Percentiles rank a stretch among this genome's conserved stretches.
phyloP scores from a whole-genome alignment of 1,140 invertebrate genomes.

The Pinna nobilis region DNA sequence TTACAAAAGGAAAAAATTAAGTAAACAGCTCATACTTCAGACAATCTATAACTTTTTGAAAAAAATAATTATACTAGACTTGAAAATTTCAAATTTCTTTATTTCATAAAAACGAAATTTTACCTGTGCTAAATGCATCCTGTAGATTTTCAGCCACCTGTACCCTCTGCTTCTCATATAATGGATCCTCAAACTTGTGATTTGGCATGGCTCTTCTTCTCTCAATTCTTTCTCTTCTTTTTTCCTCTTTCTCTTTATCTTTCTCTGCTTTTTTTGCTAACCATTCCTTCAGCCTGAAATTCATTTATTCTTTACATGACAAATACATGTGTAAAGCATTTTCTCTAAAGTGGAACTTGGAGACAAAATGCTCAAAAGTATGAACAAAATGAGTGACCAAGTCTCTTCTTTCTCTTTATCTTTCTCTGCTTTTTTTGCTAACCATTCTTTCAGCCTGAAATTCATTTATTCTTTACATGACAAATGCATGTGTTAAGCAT shows the following conservation, averaged over 20 bases:
- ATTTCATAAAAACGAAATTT: not conserved
- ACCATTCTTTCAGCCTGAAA: not conserved
- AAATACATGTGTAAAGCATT: too few relatives aligned
- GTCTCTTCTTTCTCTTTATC: too few relatives aligned
- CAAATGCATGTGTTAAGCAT: too few relatives aligned
- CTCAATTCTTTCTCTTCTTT: conserved; percentile 87
- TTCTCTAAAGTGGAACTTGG: too few relatives aligned
- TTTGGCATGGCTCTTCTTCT: conserved; percentile 82
- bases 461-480: not conserved
- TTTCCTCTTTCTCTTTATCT: conserved; percentile 80
- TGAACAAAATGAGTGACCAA: too few relatives aligned
- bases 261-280: conserved; percentile 87
- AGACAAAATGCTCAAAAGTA: too few relatives aligned
- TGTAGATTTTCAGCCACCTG: conserved; percentile 86
- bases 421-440: not conserved
- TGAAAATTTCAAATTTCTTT: not conserved
- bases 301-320: not conserved
- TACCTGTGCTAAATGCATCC: conserved; percentile 81
- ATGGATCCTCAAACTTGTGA: conserved; percentile 87
- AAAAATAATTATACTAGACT: not conserved
- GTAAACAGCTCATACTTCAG: not conserved
- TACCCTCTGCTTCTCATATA: conserved; percentile 86
- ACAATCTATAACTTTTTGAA: not conserved
- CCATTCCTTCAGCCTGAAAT: conserved; percentile 86
- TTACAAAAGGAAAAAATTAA: not conserved